Base-by-base conservation (phyloP, 2,888 invertebrate genomes). In the Mesorhabditis sp. region DNA sequence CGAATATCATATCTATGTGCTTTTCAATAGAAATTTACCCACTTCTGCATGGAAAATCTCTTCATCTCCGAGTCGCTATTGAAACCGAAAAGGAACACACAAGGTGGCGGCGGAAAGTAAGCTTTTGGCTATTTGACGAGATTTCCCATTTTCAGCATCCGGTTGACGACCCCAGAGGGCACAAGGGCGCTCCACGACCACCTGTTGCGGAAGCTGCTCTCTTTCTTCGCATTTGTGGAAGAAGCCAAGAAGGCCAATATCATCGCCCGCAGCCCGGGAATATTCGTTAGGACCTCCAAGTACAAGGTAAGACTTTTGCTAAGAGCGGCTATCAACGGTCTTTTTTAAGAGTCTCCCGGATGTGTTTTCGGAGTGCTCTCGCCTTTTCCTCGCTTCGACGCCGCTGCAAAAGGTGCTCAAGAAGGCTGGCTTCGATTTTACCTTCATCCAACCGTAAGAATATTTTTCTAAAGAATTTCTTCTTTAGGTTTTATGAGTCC, bases 401-500 rank as follows among this genome's bases (percentile, higher is more conserved):
- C 7, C n/a, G 7, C 7, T 50, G 58, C 58, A 10, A 50, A 50
- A 50, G n/a, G 10, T 50, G 10, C n/a, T 50, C 10, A 50, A 50
- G n/a, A 50, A 50, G 58, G 58, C 7, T 10, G 58, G 58, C 7
- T 50, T 50, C 58, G n/a, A 50, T 50, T 50, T 50, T 10, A 13
- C 58, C 58, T 50, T 50, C n/a, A 50, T 50, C n/a, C 58, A 50
- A n/a, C 58, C 58, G 58, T 50, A 13, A 13, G 58, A 13, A 13
- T 50, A 50, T 50, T n/a, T 50, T 13, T 50, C n/a, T 50, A 50
- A 50, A 13, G 7, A 13, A 50, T 10, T 50, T 50, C 7, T 10
- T 50, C n/a, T n/a, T 50, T 13, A 50, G 58, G 58, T 50, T 50
- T n/a, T 50, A 50, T n/a, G 58, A 50, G n/a, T 50, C n/a, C 58